A percentile compares a stretch with the other conserved stretches of the same genome.
These are phyloP conservation scores for Agraylea sexmaculata DNA, from an alignment of 1,140 invertebrate species.

Conservation along the genomic window DNA sequence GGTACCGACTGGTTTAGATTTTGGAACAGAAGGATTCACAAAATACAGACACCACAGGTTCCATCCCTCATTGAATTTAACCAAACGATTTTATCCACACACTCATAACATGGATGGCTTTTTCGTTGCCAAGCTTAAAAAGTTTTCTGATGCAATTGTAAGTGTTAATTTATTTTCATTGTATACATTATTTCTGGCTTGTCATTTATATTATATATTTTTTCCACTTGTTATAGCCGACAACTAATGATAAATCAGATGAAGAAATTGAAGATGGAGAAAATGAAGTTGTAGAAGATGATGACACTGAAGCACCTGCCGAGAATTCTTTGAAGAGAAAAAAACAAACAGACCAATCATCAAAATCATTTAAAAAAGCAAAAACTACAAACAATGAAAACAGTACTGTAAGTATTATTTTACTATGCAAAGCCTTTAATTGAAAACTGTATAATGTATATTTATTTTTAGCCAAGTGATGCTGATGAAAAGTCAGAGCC, in stretches of 20 bases:
- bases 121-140: constrained; percentile 97
- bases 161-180: constrained; percentile 28
- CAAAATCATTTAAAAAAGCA: constrained; percentile 26
- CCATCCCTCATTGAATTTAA: constrained; percentile 84
- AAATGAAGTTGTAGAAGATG: constrained; percentile 21
- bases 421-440: constrained; percentile 14
- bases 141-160: constrained; percentile 78
- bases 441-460: constrained; percentile 14
- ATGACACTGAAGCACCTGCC: constrained; percentile 23
- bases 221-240: constrained; percentile 37
- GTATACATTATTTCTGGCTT: constrained; percentile 6
- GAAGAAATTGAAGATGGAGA: constrained; percentile 27
- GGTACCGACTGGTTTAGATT: constrained; percentile 85
- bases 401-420: constrained; percentile 6
- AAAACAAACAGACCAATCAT: constrained; percentile 25
- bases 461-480: constrained; percentile 2
- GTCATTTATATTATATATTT: constrained; percentile 8
- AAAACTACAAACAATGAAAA: constrained; percentile 17
- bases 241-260: constrained; percentile 36
- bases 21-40: constrained; percentile 90
- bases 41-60: constrained; percentile 82
- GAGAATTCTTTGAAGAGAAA: constrained; percentile 27
- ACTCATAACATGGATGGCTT: constrained; percentile 99
- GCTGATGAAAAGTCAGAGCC: constrained; percentile 8
- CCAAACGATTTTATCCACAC: constrained; percentile 92